Evolutionary conservation across 2,888 invertebrate species (phyloP), one percentile per base, ranked within the genome.

Genomic region (Andrena hattorfiana): DNA sequence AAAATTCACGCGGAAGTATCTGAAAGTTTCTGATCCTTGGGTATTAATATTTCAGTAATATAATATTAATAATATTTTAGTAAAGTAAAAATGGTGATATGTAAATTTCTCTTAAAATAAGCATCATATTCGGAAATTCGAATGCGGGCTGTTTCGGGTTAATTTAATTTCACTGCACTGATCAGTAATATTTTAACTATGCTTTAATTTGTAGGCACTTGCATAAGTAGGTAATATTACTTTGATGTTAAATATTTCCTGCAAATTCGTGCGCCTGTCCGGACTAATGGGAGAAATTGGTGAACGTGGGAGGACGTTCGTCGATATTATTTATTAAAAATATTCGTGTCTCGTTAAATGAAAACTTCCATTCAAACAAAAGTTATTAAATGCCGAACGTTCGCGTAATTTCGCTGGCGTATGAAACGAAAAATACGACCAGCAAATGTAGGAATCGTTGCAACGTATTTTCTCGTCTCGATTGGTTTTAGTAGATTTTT

Each of bases 401-500:
- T 23, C 16, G 66, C 13, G 54, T 4, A 7, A 54, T 72, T 28
- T 68, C n/a, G 13, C 10, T 8, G 7, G n/a, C 7, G 7, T 28
- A 28, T n/a, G 6, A 56, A 48, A 63, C 8, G 16, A 16, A 8
- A 64, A 35, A 49, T 26, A 35, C 32, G 7, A 28, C 10, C 51
- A 20, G 5, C 0, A 2, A 13, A 26, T n/a, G 59, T n/a, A 6
- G 2, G 20, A 64, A 6, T n/a, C 23, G 20, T 62, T 51, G 69
- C 30, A 62, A 26, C 10, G 32, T 23, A 42, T 48, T 13, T 42
- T 5, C 30, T 16, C 0, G 0, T 26, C 48, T 60, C 20, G 26
- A 72, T 72, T 35, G 32, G 72, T 77, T 59, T 66, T 16, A 13
- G 20, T 23, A 20, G 63, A 26, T 49, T 64, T 26, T 48, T 13